Conservation (phyloP, 2,797 vertebrate genomes). For the Poecilia velifera region DNA sequence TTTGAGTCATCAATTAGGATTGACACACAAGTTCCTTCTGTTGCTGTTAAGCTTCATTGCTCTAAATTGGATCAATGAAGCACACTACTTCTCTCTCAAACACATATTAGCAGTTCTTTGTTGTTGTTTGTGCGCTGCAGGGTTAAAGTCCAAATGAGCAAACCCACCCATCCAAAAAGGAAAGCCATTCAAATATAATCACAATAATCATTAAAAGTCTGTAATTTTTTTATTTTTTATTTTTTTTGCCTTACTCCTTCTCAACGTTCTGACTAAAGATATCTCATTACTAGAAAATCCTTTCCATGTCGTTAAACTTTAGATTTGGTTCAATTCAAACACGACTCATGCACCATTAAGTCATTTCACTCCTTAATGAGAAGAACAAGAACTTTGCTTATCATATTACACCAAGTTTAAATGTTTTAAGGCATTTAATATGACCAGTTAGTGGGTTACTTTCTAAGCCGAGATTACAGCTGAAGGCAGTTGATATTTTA, state of each 20-base stretch:
- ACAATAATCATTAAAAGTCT: slow-evolving; percentile 14
- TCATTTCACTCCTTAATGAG: slow-evolving; percentile 43
- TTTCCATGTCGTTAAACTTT: slow-evolving; percentile 20
- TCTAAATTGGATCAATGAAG: slow-evolving; percentile 58
- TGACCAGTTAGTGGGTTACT: neutral
- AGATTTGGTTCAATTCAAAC: slow-evolving; percentile 23
- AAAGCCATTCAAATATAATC: slow-evolving; percentile 5
- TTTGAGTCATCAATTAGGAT: slow-evolving; percentile 22
- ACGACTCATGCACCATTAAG: slow-evolving; percentile 46
- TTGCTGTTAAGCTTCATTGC: slow-evolving; percentile 42
- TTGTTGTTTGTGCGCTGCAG: slow-evolving; percentile 13
- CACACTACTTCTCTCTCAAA: slow-evolving; percentile 16
- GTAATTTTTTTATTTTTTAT: accelerated
- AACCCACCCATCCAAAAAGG: slow-evolving; percentile 1
- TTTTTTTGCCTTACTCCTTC: slow-evolving; percentile 16
- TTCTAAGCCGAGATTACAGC: neutral
- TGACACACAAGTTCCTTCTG: slow-evolving; percentile 50
- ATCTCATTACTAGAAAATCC: slow-evolving; percentile 37
- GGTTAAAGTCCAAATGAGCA: slow-evolving; percentile 35
- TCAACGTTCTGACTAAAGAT: slow-evolving; percentile 10
- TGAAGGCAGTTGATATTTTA: neutral
- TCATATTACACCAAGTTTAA: neutral
- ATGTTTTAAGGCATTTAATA: neutral
- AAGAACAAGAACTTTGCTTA: neutral
- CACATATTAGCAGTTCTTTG: slow-evolving; percentile 8